Evolutionary conservation across 2,888 invertebrate species (phyloP), one percentile per base, ranked within the genome.

Genomic region (Hololepta plana): DNA sequence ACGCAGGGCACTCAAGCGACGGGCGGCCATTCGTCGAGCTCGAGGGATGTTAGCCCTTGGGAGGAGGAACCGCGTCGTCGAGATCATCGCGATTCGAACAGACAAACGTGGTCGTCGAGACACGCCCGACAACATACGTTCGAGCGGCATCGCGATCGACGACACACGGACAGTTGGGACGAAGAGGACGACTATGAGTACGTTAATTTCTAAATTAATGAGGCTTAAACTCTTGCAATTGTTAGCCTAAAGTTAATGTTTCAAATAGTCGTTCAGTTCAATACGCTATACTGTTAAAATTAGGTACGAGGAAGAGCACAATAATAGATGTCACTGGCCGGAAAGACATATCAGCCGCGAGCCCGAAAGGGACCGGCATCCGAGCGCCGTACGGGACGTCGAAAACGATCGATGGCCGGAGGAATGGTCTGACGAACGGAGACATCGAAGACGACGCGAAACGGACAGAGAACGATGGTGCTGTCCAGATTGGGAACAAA

Each of bases 11-110:
- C n/a, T 8, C 32, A 33, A 23, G 33, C 34, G 3, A 34, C 39
- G 29, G 40, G 33, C 21, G 44, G 56, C 10, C 57, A 53, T 38
- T 72, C 75, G 0, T 75, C 75, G 1, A 74, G 74, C 4, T 75
- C 76, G 0, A 60, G 80, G 1, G 81, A 82, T 46, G 68, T 72
- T 12, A 76, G 81, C 23, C 76, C 79, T 2, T 81, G 81, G 81
- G 79, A 81, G 33, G 81, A 81, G 37, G 58, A 64, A 34, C 61
- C 64, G 4, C 45, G 60, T 5, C 24, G 57, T 57, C 26, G 52
- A 55, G 28, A 67, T 64, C 25, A 55, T 51, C 12, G 29, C 9
- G 32, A 27, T 31, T 53, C 51, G 35, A 50, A 44, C 5, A 15
- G 35, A 15, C 35, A 35, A 20, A 55, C 59, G 24, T 53, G 50